Base-by-base conservation (phyloP, 2,888 invertebrate genomes). In the Oxyscelio sp. region DNA sequence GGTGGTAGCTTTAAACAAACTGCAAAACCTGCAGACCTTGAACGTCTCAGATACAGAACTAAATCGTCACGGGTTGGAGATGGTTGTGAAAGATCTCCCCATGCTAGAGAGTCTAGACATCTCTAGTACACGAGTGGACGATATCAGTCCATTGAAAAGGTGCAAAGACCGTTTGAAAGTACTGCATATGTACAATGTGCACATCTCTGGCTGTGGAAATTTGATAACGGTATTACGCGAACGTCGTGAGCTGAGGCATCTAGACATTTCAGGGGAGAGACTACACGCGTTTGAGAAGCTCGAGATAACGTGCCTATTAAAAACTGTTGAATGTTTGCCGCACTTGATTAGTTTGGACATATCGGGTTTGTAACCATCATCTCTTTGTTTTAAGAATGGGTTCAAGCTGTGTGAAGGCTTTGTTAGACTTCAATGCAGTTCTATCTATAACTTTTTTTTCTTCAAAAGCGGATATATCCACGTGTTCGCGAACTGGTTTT, bases 41-140 rank as follows among this genome's bases (percentile, higher is more conserved):
- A 96, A 96, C 93, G 96, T 97, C 3, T 95, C 96, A 78, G 95
- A 95, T 88, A 97, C 96, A n/a, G 96, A 96, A 90, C 95, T 97
- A 90, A 96, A 96, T 91, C 95, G 95, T 85, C 95, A 95, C 88
- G 95, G 96, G 21, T 94, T 97, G 83, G 95, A 96, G 88, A 96
- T 96, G 85, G 95, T 97, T 65, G 96, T 96, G 78, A 95, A 96
- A 87, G 96, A 97, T 93, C 94, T 97, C 83, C 95, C 95, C 50
- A 93, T 94, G 74, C 92, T 97, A 82, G 96, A 96, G 91, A 95
- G 94, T 88, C 92, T 97, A 66, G 96, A 97, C 91, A 96, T 97
- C 86, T 96, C 97, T 15, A 95, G 95, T 78, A 97, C 97, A 9
- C 91, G 94, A 85, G 95, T 97, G 31, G 95, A 95, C 83, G 96